Evolutionary conservation across 2,113 vertebrate genomes (phyloP), one percentile per base, ranked within the genome.

Genomic region (Poeciliopsis retropinna): DNA sequence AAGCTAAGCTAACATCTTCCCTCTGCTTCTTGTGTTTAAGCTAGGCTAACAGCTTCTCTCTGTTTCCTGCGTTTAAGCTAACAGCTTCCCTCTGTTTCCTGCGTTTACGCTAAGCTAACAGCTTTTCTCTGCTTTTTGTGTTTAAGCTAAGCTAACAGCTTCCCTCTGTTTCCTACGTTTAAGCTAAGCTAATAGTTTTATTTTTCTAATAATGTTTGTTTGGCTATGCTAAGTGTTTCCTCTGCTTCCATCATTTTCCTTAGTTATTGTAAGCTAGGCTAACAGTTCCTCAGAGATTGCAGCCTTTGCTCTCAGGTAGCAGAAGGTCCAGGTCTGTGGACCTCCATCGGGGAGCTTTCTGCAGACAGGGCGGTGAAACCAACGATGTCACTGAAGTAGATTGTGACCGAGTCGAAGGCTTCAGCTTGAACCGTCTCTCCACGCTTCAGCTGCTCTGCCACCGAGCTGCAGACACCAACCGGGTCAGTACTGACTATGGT

Each of bases 311-410:
- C 7, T 7, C 25, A n/a, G 51, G 2, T 57, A 57, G 10, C 22
- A 57, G 0, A n/a, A 9, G 7, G 2, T 8, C 9, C 22, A 57
- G 5, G 25, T 1, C 22, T 57, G 25, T 10, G 73, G 37, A 96
- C 96, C 95, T 99, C 96, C 97, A 99, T 95, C 5, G 97, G 97
- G 0, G 97, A 98, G 92, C 97, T 98, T 91, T 96, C 95, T 0
- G 97, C 97, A 0, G 97, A 98, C 67, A 99, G 91, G 3, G 96
- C 85, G 0, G 97, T 99, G 92, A 99, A 99, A 0, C 97, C 97
- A 60, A 98, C 96, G 1, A 99, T 98, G 91, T 99, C 97, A 0
- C 97, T 98, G 94, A 99, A 99, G 94, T 98, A 98, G 91, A 99
- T 98, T 82, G 97, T 98, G 69, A 99, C 97, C 0, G 95, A 97